Evolutionary conservation across 2,888 invertebrate species (phyloP), one percentile per base, ranked within the genome.

Genomic region (Nymphalis c-album): DNA sequence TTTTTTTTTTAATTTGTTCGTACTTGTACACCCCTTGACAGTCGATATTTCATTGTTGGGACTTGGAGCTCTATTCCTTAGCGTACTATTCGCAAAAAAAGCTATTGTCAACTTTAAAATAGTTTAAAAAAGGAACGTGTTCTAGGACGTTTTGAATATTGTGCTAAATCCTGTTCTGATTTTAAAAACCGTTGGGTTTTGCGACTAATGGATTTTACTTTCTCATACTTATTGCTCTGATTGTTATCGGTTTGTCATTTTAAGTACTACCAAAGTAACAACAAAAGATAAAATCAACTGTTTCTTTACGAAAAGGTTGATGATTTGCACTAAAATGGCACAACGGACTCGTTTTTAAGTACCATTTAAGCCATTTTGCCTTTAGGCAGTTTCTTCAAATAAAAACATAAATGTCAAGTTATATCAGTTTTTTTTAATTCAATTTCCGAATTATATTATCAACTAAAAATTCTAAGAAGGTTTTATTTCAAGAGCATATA

Each of bases 21-120:
- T 61, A 66, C 53, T 61, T 45, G 31, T 73, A 69, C 71, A 76
- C 79, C 84, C 85, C 79, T 81, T 64, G 72, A 71, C 71, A 76
- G 75, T 69, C 78, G 79, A 80, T 81, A 79, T 77, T 78, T 78
- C 77, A 79, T 80, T 79, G 79, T 78, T 74, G 58, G 69, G 76
- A 76, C 81, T 74, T 80, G 78, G 81, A 79, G 79, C 78, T 77
- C 78, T 79, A 79, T 85, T 82, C 83, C 81, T 80, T 77, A 78
- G 75, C 80, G 80, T 78, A 80, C 13, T 40, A 40, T 78, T 83
- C 74, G 87, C 86, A 75, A 85, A 90, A 88, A 76, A 76, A 82
- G 71, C 79, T 76, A 85, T 87, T 88, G 86, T 86, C 73, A 69
- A 78, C 68, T 73, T 74, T 51, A 68, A 75, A 77, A 70, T 63